Evolutionary conservation across 2,113 vertebrate genomes (phyloP), one percentile per base, ranked within the genome.

Genomic region (Oryctolagus cuniculus): DNA sequence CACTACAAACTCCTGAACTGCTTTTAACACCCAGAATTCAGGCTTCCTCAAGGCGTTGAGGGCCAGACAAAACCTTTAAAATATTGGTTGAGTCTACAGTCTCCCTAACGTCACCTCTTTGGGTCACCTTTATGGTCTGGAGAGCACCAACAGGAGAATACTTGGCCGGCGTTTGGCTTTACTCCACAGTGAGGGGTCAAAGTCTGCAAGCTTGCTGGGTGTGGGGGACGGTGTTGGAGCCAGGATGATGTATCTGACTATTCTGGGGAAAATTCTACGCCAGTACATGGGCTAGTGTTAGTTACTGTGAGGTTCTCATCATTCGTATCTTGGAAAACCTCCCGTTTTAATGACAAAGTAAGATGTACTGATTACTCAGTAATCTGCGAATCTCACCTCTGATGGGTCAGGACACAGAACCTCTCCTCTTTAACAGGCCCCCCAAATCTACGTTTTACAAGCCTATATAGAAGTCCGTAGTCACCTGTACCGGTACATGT

Each of bases 251-350:
- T 21, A 95, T 58, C 70, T 29, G 84, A 75, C 63, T 80, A 72
- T 87, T 21, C 36, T 89, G 89, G 34, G n/a, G 49, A 94, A 94
- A 93, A 94, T 13, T 51, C 74, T 73, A 94, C 93, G 75, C 51
- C 87, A 92, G 78, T 69, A 15, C 17, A 51, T 31, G 24, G 51
- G 31, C 63, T 84, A 77, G 72, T 27, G 21, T 34, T 91, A 55
- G n/a, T 73, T 85, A 81, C 21, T 4, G 38, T 70, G 55, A 75
- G 36, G 89, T 55, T 85, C 69, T 81, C 81, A 44, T 81, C 27
- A 91, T 78, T 84, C 12, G 34, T 75, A 93, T 95, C n/a, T 94
- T 87, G 72, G 79, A 95, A 89, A 93, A 88, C 53, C 95, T 89
- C 53, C 49, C 82, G 51, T 84, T 87, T 94, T 79, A 92, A 86